A percentile compares a stretch with the other conserved stretches of the same genome.
Conservation (phyloP, 1,140 invertebrate species). For the Caenorhabditis brenneri region DNA sequence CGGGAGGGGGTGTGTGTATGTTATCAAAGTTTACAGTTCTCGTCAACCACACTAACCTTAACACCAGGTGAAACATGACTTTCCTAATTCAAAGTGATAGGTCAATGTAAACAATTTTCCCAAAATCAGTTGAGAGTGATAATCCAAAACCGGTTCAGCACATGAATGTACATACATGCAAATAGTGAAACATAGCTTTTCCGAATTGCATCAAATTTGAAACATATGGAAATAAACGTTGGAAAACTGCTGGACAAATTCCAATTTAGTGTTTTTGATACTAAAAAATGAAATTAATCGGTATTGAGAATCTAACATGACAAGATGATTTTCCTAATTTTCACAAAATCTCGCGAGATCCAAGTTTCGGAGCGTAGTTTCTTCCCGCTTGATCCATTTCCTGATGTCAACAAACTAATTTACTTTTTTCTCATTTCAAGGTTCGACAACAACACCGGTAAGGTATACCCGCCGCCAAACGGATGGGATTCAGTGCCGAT, state of each 20-base stretch:
- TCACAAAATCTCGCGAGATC: too few relatives aligned
- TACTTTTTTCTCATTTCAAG: constrained; percentile 24
- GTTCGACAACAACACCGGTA: constrained; percentile 50
- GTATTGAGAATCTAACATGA: too few relatives aligned
- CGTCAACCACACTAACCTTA: not conserved
- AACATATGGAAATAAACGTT: not conserved
- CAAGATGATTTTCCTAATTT: too few relatives aligned
- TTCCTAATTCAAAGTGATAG: constrained; percentile 33
- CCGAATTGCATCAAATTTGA: not conserved
- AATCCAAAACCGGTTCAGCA: constrained; percentile 20
- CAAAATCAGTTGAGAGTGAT: constrained; percentile 41
- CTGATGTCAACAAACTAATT: constrained; percentile 17
- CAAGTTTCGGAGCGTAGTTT: too few relatives aligned
- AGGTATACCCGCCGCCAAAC: constrained; percentile 44
- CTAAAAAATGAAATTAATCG: too few relatives aligned
- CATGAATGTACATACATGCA: not conserved
- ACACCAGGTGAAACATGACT: constrained; percentile 38
- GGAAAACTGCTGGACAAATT: too few relatives aligned
- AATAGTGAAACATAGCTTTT: not conserved
- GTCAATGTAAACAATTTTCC: constrained; percentile 42
- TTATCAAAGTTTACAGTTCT: constrained; percentile 41
- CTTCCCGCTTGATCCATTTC: too few relatives aligned
- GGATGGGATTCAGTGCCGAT: constrained; percentile 55
- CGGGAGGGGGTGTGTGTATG: not conserved
- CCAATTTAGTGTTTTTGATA: too few relatives aligned